phyloP scores from a whole-genome alignment of 2,888 invertebrate species.

The Epsilonema sp. region DNA sequence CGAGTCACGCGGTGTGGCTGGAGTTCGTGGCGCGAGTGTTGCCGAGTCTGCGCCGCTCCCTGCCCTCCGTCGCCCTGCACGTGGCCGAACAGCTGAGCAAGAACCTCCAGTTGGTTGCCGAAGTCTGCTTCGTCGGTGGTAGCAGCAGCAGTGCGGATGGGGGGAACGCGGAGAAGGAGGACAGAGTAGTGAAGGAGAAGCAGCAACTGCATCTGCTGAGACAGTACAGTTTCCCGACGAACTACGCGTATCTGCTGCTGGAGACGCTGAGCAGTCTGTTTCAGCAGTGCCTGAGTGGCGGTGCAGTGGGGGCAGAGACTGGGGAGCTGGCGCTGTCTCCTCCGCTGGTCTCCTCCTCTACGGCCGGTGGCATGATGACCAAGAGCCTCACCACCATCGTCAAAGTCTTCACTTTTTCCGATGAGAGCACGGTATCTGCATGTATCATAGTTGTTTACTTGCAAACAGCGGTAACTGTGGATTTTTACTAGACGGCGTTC shows the following conservation, averaged over 20 bases:
- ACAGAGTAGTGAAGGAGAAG: too few relatives aligned
- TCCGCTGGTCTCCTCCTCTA: too few relatives aligned
- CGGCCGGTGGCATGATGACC: too few relatives aligned
- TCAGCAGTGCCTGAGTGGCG: conserved; percentile 24
- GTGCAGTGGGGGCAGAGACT: background rate
- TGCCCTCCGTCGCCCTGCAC: conserved; percentile 53
- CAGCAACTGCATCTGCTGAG: too few relatives aligned
- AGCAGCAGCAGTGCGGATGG: too few relatives aligned
- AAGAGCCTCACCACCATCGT: conserved; percentile 59
- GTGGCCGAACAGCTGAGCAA: conserved; percentile 57
- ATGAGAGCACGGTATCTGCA: conserved; percentile 22
- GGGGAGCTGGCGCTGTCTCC: too few relatives aligned
- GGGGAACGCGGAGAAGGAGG: too few relatives aligned
- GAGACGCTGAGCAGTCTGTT: conserved; percentile 22
- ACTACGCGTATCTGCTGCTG: conserved; percentile 20
- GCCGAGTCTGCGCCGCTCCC: conserved; percentile 52
- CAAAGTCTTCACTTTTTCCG: conserved; percentile 48
- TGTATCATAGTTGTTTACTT: too few relatives aligned
- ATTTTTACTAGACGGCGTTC: too few relatives aligned
- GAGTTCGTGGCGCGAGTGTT: conserved; percentile 55
- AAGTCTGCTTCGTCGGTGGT: too few relatives aligned
- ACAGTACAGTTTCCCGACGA: conserved; percentile 13
- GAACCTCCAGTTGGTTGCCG: conserved; percentile 53
- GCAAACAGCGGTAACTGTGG: too few relatives aligned
- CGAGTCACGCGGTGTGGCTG: conserved; percentile 55